These are phyloP conservation scores for Drosophila tani DNA, from an alignment of 1,140 invertebrate genomes.

Conservation along the genomic window DNA sequence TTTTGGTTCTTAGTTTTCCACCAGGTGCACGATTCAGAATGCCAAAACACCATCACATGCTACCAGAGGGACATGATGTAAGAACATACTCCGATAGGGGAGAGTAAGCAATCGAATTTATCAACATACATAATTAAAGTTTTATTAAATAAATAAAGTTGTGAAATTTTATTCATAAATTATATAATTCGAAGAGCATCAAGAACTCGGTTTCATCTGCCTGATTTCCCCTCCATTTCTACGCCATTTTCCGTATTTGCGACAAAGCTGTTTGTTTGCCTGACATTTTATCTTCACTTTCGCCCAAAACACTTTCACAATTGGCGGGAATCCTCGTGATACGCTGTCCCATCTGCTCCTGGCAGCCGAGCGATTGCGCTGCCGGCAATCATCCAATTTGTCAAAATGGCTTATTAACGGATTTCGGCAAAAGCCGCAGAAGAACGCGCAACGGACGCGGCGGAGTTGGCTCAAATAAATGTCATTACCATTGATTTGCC, in stretches of 20 bases:
- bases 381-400: conserved; percentile 78
- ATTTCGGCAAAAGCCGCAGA: conserved; percentile 63
- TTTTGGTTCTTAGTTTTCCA: conserved; percentile 49
- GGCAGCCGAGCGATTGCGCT: conserved; percentile 26
- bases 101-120: conserved; percentile 9
- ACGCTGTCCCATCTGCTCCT: conserved; percentile 34
- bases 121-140: neutral
- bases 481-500: conserved; percentile 65
- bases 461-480: conserved; percentile 57
- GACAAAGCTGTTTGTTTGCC: neutral
- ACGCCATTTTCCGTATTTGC: conserved; percentile 3
- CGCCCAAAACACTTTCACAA: conserved; percentile 43
- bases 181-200: too few species aligned
- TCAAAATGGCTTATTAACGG: conserved; percentile 81
- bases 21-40: conserved; percentile 70
- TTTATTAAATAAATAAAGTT: neutral
- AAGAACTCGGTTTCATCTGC: neutral
- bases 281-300: conserved; percentile 58
- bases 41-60: conserved; percentile 60
- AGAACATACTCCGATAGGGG: neutral
- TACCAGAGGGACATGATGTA: conserved; percentile 67
- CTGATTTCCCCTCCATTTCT: neutral
- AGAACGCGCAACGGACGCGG: conserved; percentile 38
- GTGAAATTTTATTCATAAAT: neutral
- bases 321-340: neutral